phyloP scores from a whole-genome alignment of 2,113 vertebrate genomes.

The Phalacrocorax brasilianus region DNA sequence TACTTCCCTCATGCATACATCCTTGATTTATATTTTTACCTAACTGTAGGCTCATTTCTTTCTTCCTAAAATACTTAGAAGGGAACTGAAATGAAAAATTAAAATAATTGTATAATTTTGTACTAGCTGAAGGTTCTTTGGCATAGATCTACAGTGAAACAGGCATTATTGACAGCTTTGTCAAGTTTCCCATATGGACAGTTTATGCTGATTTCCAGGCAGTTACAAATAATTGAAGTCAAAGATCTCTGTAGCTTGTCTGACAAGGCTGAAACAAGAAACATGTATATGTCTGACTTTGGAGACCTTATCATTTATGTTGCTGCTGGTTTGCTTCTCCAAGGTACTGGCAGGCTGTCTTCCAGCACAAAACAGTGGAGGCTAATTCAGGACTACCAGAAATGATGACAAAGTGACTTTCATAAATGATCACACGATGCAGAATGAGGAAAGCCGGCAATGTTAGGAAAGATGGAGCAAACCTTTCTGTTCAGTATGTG shows the following conservation, averaged over 20 bases:
- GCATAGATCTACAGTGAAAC: background rate
- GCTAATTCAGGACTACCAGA: background rate
- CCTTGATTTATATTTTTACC: background rate
- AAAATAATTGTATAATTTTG: background rate
- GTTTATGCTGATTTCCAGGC: conserved; percentile 5
- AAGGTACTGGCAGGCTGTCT: background rate
- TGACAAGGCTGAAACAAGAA: conserved; percentile 15
- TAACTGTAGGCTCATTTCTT: background rate
- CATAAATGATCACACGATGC: background rate
- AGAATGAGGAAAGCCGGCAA: background rate
- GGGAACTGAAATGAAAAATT: background rate
- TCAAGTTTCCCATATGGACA: conserved; percentile 15
- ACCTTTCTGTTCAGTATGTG: background rate
- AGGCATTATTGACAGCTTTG: conserved; percentile 24
- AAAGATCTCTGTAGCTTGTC: conserved; percentile 4
- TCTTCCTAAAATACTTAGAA: background rate
- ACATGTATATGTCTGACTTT: background rate
- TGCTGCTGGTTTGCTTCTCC: background rate
- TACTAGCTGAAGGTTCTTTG: background rate
- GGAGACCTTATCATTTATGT: background rate
- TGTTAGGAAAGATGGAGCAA: background rate
- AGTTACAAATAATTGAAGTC: conserved; percentile 27
- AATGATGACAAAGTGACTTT: background rate
- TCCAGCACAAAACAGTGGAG: background rate
- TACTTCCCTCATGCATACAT: background rate